These are phyloP conservation scores for Dipodomys spectabilis DNA, from an alignment of 2,113 vertebrate species.

Conservation along the genomic window DNA sequence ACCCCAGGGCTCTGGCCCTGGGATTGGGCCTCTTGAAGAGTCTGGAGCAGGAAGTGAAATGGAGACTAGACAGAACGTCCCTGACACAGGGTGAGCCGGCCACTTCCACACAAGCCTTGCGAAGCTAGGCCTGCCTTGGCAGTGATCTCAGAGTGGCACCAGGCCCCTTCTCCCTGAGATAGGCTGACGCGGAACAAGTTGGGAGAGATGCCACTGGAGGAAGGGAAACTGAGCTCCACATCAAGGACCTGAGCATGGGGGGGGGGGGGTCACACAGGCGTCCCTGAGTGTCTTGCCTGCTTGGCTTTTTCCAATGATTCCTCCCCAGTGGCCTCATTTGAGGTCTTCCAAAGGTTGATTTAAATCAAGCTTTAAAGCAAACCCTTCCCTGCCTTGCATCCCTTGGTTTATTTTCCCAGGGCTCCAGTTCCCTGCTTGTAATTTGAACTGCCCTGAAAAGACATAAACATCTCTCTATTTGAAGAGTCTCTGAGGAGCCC, in stretches of 20 bases:
- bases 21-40: not conserved
- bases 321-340: not conserved
- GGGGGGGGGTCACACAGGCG: not conserved
- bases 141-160: rapidly evolving
- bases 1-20: not conserved
- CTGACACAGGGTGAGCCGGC: not conserved
- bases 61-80: not conserved
- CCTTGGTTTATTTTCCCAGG: constrained; percentile 79
- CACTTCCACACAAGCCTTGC: not conserved
- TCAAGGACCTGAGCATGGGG: rapidly evolving
- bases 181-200: not conserved
- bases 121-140: not conserved
- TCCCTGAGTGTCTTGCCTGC: not conserved
- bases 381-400: constrained; percentile 52
- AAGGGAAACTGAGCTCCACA: not conserved
- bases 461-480: constrained; percentile 75
- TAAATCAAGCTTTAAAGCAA: constrained; percentile 56
- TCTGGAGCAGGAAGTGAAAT: not conserved
- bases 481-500: constrained; percentile 58
- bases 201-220: not conserved
- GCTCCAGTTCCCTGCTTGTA: constrained; percentile 78
- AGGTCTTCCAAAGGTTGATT: constrained; percentile 58
- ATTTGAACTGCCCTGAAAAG: constrained; percentile 69
- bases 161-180: not conserved
- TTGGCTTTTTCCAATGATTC: not conserved